Base-by-base conservation (phyloP, 2,113 vertebrate species). In the Cheilinus undulatus region DNA sequence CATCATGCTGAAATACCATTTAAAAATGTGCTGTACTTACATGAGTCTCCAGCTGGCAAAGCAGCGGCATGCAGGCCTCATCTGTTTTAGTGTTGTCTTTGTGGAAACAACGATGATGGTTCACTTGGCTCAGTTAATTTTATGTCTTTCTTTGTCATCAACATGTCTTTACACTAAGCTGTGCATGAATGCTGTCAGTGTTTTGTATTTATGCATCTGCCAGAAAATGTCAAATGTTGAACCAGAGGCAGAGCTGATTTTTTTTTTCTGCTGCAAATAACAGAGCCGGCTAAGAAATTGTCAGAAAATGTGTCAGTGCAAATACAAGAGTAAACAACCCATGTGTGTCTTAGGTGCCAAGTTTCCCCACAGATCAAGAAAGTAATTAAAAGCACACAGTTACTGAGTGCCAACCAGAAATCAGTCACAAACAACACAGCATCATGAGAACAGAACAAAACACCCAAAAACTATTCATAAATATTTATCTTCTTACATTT, bases 41-140 rank as follows among this genome's bases (percentile, higher is more conserved):
- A 56, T 46, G 7, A 3, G 10, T 46, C 34, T 28, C 19, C 56
- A 61, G 26, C 32, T 54, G 53, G 43, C 52, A 58, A 6, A 26
- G 56, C 11, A 26, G 58, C 24, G 34, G 15, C 36, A 36, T 52
- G 64, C 19, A n/a, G 13, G 43, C 26, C 5, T 54, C 32, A 77
- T 68, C 45, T 68, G 57, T 26, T 72, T 56, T 32, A 45, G 38
- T 19, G 45, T 42, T 32, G 46, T 56, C 15, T 30, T 38, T 20
- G 22, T 23, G 67, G 60, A 69, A 60, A 53, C 46, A 22, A n/a
- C 1, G 4, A 36, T 30, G 56, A 46, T 53, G 36, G 46, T 68
- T 61, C 17, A n/a, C 50, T 62, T 43, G 57, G 36, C 63, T 50
- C 19, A 34, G 14, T 46, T 32, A 3, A 59, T 14, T 62, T 58